phyloP scores from a whole-genome alignment of 2,888 invertebrate species.

The Thyatira batis region DNA sequence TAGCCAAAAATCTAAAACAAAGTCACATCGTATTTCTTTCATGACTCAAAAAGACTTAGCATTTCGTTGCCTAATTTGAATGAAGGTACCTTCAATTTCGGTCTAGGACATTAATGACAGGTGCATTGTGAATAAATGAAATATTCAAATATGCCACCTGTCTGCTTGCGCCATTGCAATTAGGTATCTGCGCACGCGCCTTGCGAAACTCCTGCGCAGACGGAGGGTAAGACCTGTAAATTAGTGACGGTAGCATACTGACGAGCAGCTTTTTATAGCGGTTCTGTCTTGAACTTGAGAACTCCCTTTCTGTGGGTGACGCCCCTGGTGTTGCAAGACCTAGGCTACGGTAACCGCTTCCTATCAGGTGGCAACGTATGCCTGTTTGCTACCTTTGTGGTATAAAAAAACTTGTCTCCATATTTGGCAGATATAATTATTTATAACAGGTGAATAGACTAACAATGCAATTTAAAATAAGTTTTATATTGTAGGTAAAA shows the following conservation, averaged over 20 bases:
- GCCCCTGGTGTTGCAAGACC: no score
- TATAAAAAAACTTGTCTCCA: no score
- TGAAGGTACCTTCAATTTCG: background rate
- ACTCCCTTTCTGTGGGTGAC: no score
- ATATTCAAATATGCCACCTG: conserved; percentile 32
- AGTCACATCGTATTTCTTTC: no score
- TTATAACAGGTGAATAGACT: no score
- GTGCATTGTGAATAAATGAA: conserved; percentile 37
- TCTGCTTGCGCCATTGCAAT: conserved; percentile 57
- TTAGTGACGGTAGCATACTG: conserved; percentile 14
- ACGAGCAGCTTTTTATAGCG: background rate
- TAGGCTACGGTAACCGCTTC: no score
- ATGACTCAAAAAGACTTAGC: conserved; percentile 2
- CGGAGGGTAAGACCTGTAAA: conserved; percentile 15
- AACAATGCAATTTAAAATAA: no score
- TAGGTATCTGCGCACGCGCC: conserved; percentile 40
- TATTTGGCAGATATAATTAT: no score
- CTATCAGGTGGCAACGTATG: no score
- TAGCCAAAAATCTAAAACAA: no score
- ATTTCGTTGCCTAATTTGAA: background rate
- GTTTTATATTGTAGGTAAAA: no score
- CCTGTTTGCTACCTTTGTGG: no score
- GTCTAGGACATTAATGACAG: conserved; percentile 5
- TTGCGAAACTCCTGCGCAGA: conserved; percentile 44
- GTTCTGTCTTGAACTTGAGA: background rate